A percentile compares a stretch with the other conserved stretches of the same genome.
Evolutionary conservation across 35 echinoderm and acorn worm species (phyloP).

Genomic region (Apostichopus japonicus): DNA sequence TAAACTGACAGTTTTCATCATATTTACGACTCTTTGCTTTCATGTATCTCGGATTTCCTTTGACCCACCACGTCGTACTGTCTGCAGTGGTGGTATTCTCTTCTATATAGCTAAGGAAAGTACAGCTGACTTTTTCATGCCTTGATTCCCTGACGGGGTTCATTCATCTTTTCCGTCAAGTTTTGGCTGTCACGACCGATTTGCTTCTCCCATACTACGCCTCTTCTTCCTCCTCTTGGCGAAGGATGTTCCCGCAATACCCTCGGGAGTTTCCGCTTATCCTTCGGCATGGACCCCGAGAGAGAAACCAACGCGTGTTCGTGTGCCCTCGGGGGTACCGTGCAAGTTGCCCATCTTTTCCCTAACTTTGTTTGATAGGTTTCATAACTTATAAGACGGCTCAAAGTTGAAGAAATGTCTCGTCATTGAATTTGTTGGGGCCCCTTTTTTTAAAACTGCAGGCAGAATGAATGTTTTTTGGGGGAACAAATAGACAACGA

Average conservation of each 20-base stretch:
- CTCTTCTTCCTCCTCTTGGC: neutral
- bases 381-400: constrained; percentile 9
- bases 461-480: too few relatives aligned
- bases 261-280: constrained; percentile 8
- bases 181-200: constrained; percentile 42
- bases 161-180: constrained; percentile 46
- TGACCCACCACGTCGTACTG: constrained; percentile 39
- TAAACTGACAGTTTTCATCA: too few relatives aligned
- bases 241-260: constrained; percentile 3
- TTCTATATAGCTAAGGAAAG: neutral
- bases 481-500: too few relatives aligned
- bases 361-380: constrained; percentile 29
- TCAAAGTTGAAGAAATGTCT: constrained; percentile 1
- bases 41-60: neutral
- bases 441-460: too few relatives aligned
- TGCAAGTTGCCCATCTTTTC: constrained; percentile 11
- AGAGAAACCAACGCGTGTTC: constrained; percentile 21
- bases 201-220: neutral
- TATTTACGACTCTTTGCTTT: too few relatives aligned
- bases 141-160: constrained; percentile 14
- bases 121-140: constrained; percentile 7
- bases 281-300: constrained; percentile 25
- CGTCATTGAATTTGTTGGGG: too few relatives aligned
- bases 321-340: constrained; percentile 33
- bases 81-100: neutral